A percentile compares a stretch with the other conserved stretches of the same genome.
These are phyloP conservation scores for Zelleria hepariella DNA, from an alignment of 2,888 invertebrate genomes.

Conservation along the genomic window DNA sequence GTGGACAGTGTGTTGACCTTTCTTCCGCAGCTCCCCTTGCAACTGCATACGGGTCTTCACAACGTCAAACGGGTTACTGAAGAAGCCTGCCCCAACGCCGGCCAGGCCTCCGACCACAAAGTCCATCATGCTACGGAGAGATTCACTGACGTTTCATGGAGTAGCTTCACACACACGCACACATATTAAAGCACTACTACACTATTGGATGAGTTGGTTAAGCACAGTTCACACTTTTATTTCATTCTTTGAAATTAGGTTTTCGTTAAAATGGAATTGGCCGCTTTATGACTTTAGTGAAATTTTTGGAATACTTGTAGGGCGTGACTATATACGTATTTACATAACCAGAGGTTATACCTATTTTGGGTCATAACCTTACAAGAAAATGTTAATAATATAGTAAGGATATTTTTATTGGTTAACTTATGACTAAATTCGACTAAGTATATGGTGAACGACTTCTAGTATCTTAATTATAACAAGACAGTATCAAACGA, in stretches of 20 bases:
- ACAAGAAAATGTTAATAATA: no score
- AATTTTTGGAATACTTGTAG: background rate
- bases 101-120: slow-evolving; percentile 82
- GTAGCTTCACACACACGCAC: background rate
- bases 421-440: background rate
- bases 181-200: background rate
- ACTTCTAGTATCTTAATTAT: background rate
- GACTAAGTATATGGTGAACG: background rate
- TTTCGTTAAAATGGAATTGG: background rate
- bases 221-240: background rate
- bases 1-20: slow-evolving; percentile 72
- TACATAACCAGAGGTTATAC: no score
- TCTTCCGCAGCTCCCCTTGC: slow-evolving; percentile 83
- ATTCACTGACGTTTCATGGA: background rate
- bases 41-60: slow-evolving; percentile 91
- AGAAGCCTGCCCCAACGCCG: slow-evolving; percentile 83
- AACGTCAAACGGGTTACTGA: slow-evolving; percentile 92
- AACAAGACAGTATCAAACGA: background rate
- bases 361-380: no score
- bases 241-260: background rate
- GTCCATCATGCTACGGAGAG: slow-evolving; percentile 69
- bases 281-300: background rate
- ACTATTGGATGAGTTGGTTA: background rate
- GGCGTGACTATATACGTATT: background rate
- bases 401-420: no score